phyloP scores from a whole-genome alignment of 1,140 invertebrate genomes.

The Hydropsyche tenuis region DNA sequence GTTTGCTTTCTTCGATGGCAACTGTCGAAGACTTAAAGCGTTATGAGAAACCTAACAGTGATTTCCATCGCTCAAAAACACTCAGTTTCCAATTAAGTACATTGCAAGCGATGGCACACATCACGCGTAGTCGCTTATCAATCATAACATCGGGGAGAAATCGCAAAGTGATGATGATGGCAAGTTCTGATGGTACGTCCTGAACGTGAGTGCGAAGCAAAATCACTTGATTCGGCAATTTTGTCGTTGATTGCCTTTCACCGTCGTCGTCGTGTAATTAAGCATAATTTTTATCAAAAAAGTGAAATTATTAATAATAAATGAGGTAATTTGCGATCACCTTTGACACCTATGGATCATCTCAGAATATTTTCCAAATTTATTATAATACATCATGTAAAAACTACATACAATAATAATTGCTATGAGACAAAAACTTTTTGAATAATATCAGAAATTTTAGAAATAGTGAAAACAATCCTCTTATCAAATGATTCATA shows the following conservation, averaged over 20 bases:
- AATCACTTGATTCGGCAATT: not conserved
- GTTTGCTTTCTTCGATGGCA: conserved; percentile 27
- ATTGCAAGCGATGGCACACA: not conserved
- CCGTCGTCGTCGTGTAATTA: not conserved
- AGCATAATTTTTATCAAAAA: not conserved
- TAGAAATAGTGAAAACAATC: too few relatives aligned
- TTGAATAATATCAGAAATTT: too few relatives aligned
- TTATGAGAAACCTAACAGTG: conserved; percentile 5
- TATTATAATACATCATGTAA: too few relatives aligned
- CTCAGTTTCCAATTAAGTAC: too few relatives aligned
- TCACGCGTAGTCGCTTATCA: not conserved
- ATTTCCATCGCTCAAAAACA: too few relatives aligned
- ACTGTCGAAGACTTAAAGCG: conserved; percentile 8
- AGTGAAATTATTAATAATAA: not conserved
- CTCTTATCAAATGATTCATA: too few relatives aligned
- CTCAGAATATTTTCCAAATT: too few relatives aligned
- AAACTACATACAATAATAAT: too few relatives aligned
- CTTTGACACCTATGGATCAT: not conserved
- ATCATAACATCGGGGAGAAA: not conserved
- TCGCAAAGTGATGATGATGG: not conserved
- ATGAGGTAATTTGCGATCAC: not conserved
- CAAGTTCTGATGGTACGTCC: not conserved
- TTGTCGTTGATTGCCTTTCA: not conserved
- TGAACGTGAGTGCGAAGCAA: not conserved
- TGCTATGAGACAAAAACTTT: too few relatives aligned